Conservation (phyloP, 2,113 vertebrate species). For the Microtus ochrogaster region DNA sequence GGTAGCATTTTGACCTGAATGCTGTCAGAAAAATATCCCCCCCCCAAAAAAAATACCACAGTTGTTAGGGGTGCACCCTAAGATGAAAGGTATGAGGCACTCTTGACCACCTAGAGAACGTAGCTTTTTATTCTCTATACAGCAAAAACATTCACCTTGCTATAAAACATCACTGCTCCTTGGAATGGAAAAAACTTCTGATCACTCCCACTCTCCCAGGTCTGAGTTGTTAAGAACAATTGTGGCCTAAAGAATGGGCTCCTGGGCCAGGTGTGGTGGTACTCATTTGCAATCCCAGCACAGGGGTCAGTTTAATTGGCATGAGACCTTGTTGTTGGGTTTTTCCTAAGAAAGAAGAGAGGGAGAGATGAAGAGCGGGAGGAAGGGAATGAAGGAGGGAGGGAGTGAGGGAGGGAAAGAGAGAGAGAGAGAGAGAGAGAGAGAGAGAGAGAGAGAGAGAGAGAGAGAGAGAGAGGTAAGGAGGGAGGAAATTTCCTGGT, state of each 20-base stretch:
- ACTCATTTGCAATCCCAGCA: neutral
- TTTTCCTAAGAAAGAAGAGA: neutral
- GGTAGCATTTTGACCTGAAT: neutral
- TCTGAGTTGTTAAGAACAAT: neutral
- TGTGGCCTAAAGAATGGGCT: neutral
- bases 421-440: too few species aligned
- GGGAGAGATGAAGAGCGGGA: too few species aligned
- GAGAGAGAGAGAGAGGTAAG: too few species aligned
- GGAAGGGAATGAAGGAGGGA: neutral
- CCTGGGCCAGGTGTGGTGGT: neutral
- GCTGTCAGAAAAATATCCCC: neutral
- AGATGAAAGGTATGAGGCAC: neutral
- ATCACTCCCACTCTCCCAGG: neutral
- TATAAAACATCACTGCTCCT: neutral
- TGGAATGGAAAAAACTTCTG: neutral
- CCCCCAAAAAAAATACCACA: neutral
- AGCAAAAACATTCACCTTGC: neutral
- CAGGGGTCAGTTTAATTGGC: neutral
- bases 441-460: too few species aligned
- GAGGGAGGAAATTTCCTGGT: too few species aligned
- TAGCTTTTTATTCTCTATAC: neutral
- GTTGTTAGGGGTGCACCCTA: neutral
- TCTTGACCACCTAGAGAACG: neutral
- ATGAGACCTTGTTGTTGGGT: neutral
- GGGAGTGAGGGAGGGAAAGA: accelerated